A percentile compares a stretch with the other conserved stretches of the same genome.
Evolutionary conservation across 2,888 invertebrate genomes (phyloP).

Genomic region (Lordiphosa andalusiaca): DNA sequence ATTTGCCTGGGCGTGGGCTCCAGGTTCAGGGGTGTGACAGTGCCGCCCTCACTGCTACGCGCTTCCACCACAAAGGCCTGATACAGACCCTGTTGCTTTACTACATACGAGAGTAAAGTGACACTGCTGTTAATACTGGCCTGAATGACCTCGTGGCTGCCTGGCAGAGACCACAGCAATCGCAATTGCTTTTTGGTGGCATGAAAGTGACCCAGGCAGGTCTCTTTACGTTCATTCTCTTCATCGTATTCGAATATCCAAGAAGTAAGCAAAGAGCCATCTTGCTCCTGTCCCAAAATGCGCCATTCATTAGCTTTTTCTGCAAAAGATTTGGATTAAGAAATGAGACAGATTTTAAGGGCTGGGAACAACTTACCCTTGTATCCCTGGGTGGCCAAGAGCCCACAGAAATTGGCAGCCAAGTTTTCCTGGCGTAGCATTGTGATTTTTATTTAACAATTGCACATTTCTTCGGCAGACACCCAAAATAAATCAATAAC

Average conservation of each 20-base stretch:
- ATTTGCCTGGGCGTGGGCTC: constrained; percentile 86
- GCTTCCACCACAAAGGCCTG: constrained; percentile 85
- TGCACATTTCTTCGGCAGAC: constrained; percentile 15
- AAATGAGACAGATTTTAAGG: too few relatives aligned
- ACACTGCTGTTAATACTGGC: constrained; percentile 87
- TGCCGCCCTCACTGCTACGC: constrained; percentile 39
- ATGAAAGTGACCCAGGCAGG: constrained; percentile 84
- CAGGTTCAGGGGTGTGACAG: constrained; percentile 71
- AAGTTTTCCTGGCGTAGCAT: constrained; percentile 80
- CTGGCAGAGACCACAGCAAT: constrained; percentile 84
- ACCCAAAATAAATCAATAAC: constrained; percentile 9
- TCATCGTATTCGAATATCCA: constrained; percentile 82
- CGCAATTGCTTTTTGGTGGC: constrained; percentile 83
- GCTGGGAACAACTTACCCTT: constrained; percentile 60
- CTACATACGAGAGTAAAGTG: constrained; percentile 86
- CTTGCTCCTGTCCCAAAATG: constrained; percentile 89
- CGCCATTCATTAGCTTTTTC: constrained; percentile 88
- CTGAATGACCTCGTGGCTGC: constrained; percentile 86
- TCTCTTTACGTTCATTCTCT: constrained; percentile 48
- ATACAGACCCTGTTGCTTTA: constrained; percentile 83
- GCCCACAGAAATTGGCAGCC: constrained; percentile 80
- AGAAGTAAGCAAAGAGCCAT: constrained; percentile 86
- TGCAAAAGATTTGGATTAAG: constrained; percentile 2
- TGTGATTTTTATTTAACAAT: constrained; percentile 45
- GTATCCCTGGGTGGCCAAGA: constrained; percentile 76